Evolutionary conservation across 2,797 vertebrate genomes (phyloP).

Genomic region (Melanotaenia boesemani): DNA sequence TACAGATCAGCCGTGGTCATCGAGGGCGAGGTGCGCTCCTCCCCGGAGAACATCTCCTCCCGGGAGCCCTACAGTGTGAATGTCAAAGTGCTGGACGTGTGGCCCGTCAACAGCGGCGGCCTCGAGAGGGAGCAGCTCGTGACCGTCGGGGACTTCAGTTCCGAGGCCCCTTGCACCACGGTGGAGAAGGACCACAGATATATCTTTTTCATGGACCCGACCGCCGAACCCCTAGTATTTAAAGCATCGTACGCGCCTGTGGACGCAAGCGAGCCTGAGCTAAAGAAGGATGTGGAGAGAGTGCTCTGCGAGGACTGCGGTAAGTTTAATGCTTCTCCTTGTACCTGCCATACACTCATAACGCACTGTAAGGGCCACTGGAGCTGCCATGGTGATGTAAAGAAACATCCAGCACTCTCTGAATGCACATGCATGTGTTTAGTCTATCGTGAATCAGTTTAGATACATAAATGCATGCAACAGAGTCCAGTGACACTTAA

Average conservation of each 20-base stretch:
- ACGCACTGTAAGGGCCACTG: conserved; percentile 54
- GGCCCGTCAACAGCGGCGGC: conserved; percentile 94
- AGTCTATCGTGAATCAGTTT: conserved; percentile 41
- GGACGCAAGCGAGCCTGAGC: conserved; percentile 91
- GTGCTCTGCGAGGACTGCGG: conserved; percentile 96
- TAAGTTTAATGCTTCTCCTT: conserved; percentile 83
- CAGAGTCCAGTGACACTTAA: conserved; percentile 47
- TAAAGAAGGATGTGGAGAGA: conserved; percentile 93
- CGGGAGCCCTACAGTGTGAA: conserved; percentile 88
- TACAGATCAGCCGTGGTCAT: conserved; percentile 94
- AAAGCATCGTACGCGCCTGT: conserved; percentile 93
- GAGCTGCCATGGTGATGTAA: conserved; percentile 71
- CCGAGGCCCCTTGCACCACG: conserved; percentile 90
- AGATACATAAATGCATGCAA: conserved; percentile 36
- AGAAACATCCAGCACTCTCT: conserved; percentile 55
- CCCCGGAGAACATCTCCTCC: conserved; percentile 85
- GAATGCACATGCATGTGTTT: conserved; percentile 57
- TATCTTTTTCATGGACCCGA: conserved; percentile 97
- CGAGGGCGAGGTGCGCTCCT: conserved; percentile 95
- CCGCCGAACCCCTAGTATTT: conserved; percentile 91
- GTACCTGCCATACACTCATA: conserved; percentile 54
- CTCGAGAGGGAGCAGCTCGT: conserved; percentile 95
- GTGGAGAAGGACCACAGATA: conserved; percentile 96
- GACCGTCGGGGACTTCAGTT: conserved; percentile 90
- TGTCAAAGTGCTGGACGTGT: conserved; percentile 96